Base-by-base conservation (phyloP, 2,113 vertebrate genomes). In the Phalacrocorax brasilianus region DNA sequence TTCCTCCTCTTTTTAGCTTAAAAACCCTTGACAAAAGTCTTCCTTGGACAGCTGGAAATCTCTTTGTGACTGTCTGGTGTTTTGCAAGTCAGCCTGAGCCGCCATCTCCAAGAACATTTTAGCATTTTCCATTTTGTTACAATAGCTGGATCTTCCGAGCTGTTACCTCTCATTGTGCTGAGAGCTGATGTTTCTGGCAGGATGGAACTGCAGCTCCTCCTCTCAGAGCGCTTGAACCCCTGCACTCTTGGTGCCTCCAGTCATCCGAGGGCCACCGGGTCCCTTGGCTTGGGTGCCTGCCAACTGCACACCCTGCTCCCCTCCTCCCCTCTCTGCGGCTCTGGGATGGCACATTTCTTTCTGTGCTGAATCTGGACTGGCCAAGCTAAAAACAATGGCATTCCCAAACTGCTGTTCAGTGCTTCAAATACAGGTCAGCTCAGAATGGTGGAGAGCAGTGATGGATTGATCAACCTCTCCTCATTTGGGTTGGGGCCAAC, bases 401-500 rank as follows among this genome's bases (percentile, higher is more conserved):
- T 80, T 44, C n/a, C 33, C 55, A 8, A 28, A 32, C 47, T 22
- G 30, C 30, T 72, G 45, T 40, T n/a, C 35, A n/a, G 71, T 27
- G 32, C 49, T 71, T 61, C 58, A 50, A 38, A 33, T 7, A 8
- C 15, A 86, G n/a, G 18, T 53, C 66, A 56, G 75, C 44, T 75
- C 49, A 11, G 63, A 35, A 19, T 2, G 26, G 26, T 28, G 58
- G 42, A 59, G 23, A 23, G 33, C 0, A 0, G 11, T 47, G 33
- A 28, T 0, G 1, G 35, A 13, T 20, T 0, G 0, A 14, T 22
- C 26, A 8, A 1, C 11, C 33, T 62, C 26, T 88, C 18, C 58
- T 59, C 16, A 0, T 47, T 9, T 45, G 44, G 14, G 2, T 65
- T 56, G 59, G 16, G 33, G 15, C 17, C 50, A 56, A 2, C 22